These are phyloP conservation scores for Aethina tumida DNA, from an alignment of 1,140 invertebrate genomes.

Conservation along the genomic window DNA sequence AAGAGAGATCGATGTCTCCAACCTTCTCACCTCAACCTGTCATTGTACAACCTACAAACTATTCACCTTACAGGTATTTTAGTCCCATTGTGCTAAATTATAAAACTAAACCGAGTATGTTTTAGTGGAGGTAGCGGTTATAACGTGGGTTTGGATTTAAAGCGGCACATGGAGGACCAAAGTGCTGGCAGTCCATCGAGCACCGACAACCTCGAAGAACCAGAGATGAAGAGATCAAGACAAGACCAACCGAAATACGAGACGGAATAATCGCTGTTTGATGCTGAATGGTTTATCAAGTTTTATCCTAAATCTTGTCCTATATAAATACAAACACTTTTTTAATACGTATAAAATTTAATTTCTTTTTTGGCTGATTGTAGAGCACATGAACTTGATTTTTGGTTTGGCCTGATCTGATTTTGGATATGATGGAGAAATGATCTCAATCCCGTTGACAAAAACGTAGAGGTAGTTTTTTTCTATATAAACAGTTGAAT, in stretches of 20 bases:
- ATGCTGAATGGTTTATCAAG: background rate
- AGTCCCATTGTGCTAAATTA: background rate
- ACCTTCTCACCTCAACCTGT: conserved; percentile 34
- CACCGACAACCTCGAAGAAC: conserved; percentile 27
- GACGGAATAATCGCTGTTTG: conserved; percentile 24
- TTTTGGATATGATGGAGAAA: no score
- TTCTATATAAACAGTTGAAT: no score
- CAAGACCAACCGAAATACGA: conserved; percentile 30
- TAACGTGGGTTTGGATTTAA: conserved; percentile 28
- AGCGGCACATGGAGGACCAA: conserved; percentile 33
- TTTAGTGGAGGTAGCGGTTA: background rate
- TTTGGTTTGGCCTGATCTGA: no score
- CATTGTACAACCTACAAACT: conserved; percentile 35
- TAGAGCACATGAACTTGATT: no score
- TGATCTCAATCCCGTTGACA: no score
- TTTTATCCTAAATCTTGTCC: background rate
- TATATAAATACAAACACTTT: background rate
- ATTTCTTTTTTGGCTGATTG: background rate
- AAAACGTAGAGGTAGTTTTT: no score
- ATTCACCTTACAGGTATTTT: conserved; percentile 32
- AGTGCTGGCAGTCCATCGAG: conserved; percentile 30
- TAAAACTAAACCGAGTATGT: background rate
- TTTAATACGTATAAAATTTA: background rate
- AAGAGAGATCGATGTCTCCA: conserved; percentile 34
- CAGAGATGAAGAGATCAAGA: conserved; percentile 31